Conservation (phyloP, 1,140 invertebrate species). For the Drosophila arizonae region DNA sequence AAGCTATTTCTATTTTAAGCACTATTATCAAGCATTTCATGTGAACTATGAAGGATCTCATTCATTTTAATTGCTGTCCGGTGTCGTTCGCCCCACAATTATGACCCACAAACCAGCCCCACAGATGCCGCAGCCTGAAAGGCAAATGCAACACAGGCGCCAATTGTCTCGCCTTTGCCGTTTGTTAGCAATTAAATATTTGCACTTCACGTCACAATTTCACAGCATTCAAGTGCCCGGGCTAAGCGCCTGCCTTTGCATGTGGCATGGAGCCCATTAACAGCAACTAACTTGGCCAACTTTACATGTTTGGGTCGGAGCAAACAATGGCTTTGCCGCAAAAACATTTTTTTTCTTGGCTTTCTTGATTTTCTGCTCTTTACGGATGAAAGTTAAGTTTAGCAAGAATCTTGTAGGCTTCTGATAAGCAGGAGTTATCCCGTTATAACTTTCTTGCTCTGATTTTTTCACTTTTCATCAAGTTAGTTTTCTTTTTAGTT, state of each 20-base stretch:
- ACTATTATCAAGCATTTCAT: too few relatives aligned
- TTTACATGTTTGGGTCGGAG: conserved; percentile 13
- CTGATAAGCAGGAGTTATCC: not conserved
- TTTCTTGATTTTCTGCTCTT: too few relatives aligned
- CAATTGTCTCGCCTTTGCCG: conserved; percentile 50
- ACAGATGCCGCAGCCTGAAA: conserved; percentile 20
- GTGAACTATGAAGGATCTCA: not conserved
- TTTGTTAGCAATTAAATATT: conserved; percentile 78
- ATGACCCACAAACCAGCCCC: conserved; percentile 34
- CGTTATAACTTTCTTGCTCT: not conserved
- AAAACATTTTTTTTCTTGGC: too few relatives aligned
- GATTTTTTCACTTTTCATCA: not conserved
- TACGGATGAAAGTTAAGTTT: too few relatives aligned
- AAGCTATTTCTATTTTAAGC: too few relatives aligned
- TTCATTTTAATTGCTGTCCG: conserved; percentile 26
- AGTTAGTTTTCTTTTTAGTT: not conserved
- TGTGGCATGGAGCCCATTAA: conserved; percentile 9
- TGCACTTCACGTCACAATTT: conserved; percentile 67
- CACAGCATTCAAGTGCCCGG: conserved; percentile 37
- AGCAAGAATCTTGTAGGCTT: not conserved
- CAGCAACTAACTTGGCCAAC: conserved; percentile 40
- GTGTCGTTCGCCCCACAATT: conserved; percentile 23
- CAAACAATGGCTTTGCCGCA: not conserved
- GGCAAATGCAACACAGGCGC: conserved; percentile 45
- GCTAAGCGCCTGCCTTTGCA: not conserved